These are phyloP conservation scores for Aricia agestis DNA, from an alignment of 1,140 invertebrate species.

Conservation along the genomic window DNA sequence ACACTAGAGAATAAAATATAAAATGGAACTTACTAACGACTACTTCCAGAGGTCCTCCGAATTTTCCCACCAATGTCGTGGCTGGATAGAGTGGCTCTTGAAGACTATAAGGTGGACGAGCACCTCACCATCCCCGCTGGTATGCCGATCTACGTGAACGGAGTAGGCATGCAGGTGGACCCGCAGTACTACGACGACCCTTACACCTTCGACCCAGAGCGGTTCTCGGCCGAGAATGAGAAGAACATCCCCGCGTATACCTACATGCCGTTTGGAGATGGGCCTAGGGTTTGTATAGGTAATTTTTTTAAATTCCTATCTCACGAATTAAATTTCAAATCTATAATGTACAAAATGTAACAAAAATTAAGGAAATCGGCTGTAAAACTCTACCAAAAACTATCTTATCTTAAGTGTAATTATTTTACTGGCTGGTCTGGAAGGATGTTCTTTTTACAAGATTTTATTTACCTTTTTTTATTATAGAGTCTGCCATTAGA, in stretches of 20 bases:
- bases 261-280: conserved; percentile 81
- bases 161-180: conserved; percentile 68
- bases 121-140: conserved; percentile 58
- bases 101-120: conserved; percentile 59
- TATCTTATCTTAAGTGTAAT: no score
- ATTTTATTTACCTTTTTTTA: no score
- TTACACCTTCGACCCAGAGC: conserved; percentile 74
- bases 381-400: no score
- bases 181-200: conserved; percentile 72
- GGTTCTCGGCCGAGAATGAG: conserved; percentile 74
- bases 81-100: conserved; percentile 56
- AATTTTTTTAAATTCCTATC: conserved; percentile 28
- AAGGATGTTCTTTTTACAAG: no score
- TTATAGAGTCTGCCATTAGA: no score
- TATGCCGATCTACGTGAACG: conserved; percentile 41
- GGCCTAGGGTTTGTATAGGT: conserved; percentile 81
- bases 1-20: neutral
- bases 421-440: no score
- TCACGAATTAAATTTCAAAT: no score
- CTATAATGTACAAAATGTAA: no score
- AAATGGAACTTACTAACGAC: neutral
- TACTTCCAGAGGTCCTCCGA: conserved; percentile 71
- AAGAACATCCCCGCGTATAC: conserved; percentile 39
- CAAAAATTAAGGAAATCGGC: no score
- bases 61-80: conserved; percentile 73